These are phyloP conservation scores for Myrmecophaga tridactyla DNA, from an alignment of 2,113 vertebrate species.

Conservation along the genomic window DNA sequence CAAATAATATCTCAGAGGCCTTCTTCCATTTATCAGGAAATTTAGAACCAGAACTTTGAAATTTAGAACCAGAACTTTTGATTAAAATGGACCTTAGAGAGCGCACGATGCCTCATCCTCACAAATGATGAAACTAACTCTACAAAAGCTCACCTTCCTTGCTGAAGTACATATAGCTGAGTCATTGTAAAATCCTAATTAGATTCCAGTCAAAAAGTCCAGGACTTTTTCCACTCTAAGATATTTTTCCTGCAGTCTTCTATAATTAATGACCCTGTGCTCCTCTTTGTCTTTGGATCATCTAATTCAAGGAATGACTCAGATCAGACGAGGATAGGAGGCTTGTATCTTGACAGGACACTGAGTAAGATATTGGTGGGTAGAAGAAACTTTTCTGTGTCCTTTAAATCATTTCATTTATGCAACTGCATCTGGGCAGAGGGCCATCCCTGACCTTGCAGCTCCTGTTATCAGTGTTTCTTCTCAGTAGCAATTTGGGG, in stretches of 20 bases:
- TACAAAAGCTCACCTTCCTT: background rate
- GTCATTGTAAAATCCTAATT: background rate
- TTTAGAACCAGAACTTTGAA: background rate
- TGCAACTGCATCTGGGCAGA: background rate
- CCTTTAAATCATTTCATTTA: slow-evolving; percentile 56
- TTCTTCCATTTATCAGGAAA: background rate
- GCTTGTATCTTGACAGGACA: slow-evolving; percentile 2
- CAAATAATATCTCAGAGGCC: background rate
- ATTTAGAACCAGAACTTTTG: background rate
- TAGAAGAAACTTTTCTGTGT: slow-evolving; percentile 2
- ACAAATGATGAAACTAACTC: background rate
- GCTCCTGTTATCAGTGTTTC: background rate
- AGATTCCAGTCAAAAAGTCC: background rate
- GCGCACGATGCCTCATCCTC: background rate
- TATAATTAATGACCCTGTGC: background rate
- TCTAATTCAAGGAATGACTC: background rate
- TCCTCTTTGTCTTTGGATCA: background rate
- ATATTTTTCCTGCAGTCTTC: background rate
- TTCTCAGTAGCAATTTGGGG: background rate
- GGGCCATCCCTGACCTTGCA: slow-evolving; percentile 23
- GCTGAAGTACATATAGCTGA: background rate
- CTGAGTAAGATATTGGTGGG: background rate
- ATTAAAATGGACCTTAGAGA: background rate
- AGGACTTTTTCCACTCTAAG: background rate
- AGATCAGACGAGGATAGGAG: background rate